These are phyloP conservation scores for Troilus luridus DNA, from an alignment of 2,888 invertebrate genomes.

Conservation along the genomic window DNA sequence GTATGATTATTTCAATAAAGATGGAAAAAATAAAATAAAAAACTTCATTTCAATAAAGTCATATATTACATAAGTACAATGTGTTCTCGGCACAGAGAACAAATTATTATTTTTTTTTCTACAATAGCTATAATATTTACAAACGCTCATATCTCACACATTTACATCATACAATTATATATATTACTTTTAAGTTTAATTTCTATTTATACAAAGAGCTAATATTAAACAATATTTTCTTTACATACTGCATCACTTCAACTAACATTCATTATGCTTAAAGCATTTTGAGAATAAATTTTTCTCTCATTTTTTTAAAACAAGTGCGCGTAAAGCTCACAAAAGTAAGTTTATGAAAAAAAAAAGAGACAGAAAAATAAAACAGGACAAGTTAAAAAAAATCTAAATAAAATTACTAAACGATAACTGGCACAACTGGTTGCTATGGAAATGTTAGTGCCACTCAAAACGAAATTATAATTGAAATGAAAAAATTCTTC, in stretches of 20 bases:
- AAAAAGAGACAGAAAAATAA: neutral
- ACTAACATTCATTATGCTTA: conserved; percentile 52
- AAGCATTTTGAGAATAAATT: conserved; percentile 50
- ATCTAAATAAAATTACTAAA: conserved; percentile 4
- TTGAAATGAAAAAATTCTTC: conserved; percentile 33
- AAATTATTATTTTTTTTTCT: conserved; percentile 46
- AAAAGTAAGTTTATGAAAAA: conserved; percentile 7
- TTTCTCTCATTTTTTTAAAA: conserved; percentile 41
- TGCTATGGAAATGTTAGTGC: conserved; percentile 53
- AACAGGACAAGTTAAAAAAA: conserved; percentile 35
- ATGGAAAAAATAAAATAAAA: neutral
- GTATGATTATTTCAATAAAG: neutral
- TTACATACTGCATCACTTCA: neutral
- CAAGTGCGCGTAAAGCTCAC: conserved; percentile 19
- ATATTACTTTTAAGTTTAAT: conserved; percentile 53
- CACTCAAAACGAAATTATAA: conserved; percentile 29
- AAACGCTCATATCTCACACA: conserved; percentile 54
- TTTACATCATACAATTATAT: conserved; percentile 54
- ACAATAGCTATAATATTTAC: conserved; percentile 54
- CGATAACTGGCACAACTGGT: conserved; percentile 44
- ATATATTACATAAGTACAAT: conserved; percentile 59
- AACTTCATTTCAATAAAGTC: conserved; percentile 49
- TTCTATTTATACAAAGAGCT: conserved; percentile 49
- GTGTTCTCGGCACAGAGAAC: conserved; percentile 35
- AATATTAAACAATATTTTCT: conserved; percentile 28